Percentiles rank a stretch among this genome's conserved stretches.
Evolutionary conservation across 2,888 invertebrate species (phyloP).

Genomic region (Dynastes hyllus): DNA sequence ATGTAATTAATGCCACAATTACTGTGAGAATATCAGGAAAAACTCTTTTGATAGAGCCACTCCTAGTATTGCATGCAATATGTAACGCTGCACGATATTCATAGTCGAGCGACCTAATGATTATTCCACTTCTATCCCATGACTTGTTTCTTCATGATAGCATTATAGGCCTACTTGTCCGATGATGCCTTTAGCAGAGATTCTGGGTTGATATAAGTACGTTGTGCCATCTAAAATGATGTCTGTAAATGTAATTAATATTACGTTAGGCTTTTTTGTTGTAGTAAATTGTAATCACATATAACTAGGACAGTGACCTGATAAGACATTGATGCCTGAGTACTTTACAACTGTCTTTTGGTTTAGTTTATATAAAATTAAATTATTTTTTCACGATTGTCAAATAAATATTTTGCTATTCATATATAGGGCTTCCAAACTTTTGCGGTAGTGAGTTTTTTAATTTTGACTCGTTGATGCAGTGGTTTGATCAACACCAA

Average conservation of each 20-base stretch:
- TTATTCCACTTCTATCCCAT: slow-evolving; percentile 11
- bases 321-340: neutral
- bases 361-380: too few species aligned
- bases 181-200: slow-evolving; percentile 24
- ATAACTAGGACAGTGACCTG: neutral
- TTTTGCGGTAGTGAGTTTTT: too few species aligned
- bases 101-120: neutral
- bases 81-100: neutral
- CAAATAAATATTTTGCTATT: too few species aligned
- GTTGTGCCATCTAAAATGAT: neutral
- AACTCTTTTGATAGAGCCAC: neutral
- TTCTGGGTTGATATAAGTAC: neutral
- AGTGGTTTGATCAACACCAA: too few species aligned
- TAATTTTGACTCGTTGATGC: too few species aligned
- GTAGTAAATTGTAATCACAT: neutral
- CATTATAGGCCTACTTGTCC: slow-evolving; percentile 14
- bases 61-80: neutral
- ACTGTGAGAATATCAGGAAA: neutral
- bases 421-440: too few species aligned
- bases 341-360: too few species aligned
- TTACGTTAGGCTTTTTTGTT: too few species aligned
- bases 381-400: too few species aligned
- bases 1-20: too few species aligned
- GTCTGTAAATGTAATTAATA: slow-evolving; percentile 8
- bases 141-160: neutral